Evolutionary conservation across 2,888 invertebrate species (phyloP), one percentile per base, ranked within the genome.

Genomic region (Aspidapion aeneum): DNA sequence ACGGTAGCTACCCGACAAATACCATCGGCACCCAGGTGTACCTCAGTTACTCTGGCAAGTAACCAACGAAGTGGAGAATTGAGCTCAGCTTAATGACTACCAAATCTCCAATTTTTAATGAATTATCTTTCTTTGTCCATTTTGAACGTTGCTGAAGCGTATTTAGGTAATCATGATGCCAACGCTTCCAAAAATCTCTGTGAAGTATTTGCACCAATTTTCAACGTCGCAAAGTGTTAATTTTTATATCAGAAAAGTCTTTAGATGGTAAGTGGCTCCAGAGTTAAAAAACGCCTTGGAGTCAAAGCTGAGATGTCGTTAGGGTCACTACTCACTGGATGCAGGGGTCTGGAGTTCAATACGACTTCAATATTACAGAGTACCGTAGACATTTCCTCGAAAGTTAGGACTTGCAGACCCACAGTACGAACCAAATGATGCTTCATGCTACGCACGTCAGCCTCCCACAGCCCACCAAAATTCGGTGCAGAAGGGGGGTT

Each of bases 401-500:
- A 48, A 48, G 49, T 48, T 48, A 48, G n/a, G 9, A 12, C n/a
- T 9, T 48, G 9, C n/a, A 48, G 49, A 9, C 49, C 49, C n/a
- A 48, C n/a, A 12, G 49, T 12, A 9, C 49, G 49, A 48, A 48
- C 49, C 49, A 48, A n/a, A n/a, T 48, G 49, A 48, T 48, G n/a
- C 49, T 48, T 48, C 49, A 48, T 48, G 49, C 49, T 48, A 48
- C 49, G 49, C 49, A 48, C 49, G n/a, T n/a, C n/a, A 48, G 49
- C 49, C n/a, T 48, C 49, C 49, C 49, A 12, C 60, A 57, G 2
- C 52, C 63, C 49, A 12, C 49, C 49, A n/a, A 48, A 48, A 48
- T 48, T 48, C 9, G 49, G 49, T 48, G 49, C 49, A 12, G 55
- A 49, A 1, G 66, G 66, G 12, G 62, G 62, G 51, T 66, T 61